Conservation (phyloP, 2,113 vertebrate species). For the Anolis sagrei region DNA sequence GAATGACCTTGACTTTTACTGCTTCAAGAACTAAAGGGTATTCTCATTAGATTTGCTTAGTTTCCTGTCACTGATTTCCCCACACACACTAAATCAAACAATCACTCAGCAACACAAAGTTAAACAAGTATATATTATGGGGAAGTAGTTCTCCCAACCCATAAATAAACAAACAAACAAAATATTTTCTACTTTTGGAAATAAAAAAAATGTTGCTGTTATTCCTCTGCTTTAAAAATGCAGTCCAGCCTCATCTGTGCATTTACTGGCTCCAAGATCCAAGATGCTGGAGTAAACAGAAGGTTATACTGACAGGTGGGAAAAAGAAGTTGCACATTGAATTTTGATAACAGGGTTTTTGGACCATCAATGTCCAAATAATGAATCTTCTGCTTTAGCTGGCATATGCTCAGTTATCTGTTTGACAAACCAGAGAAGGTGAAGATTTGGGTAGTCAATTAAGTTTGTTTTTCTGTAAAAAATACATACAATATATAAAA, state of each 20-base stretch:
- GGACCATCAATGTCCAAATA: not conserved
- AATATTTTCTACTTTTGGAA: not conserved
- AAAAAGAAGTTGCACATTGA: not conserved
- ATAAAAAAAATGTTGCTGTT: not conserved
- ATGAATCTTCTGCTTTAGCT: not conserved
- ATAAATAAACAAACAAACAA: not conserved
- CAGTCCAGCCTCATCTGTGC: not conserved
- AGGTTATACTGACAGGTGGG: not conserved
- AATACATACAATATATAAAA: conserved; percentile 39
- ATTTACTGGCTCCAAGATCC: not conserved
- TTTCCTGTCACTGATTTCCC: not conserved
- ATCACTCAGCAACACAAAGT: conserved; percentile 26
- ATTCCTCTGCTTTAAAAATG: not conserved
- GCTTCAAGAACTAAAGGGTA: conserved; percentile 33
- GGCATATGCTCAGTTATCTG: not conserved
- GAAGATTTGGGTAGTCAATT: conserved; percentile 16
- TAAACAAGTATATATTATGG: not conserved
- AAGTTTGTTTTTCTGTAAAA: conserved; percentile 47
- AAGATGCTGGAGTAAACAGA: not conserved
- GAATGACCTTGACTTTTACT: not conserved
- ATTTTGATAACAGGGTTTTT: conserved; percentile 7
- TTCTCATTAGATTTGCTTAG: conserved; percentile 26
- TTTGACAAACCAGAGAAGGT: not conserved
- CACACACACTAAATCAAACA: conserved; percentile 4
- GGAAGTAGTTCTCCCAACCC: not conserved